Base-by-base conservation (phyloP, 2,797 vertebrate genomes). In the Tapirus indicus region DNA sequence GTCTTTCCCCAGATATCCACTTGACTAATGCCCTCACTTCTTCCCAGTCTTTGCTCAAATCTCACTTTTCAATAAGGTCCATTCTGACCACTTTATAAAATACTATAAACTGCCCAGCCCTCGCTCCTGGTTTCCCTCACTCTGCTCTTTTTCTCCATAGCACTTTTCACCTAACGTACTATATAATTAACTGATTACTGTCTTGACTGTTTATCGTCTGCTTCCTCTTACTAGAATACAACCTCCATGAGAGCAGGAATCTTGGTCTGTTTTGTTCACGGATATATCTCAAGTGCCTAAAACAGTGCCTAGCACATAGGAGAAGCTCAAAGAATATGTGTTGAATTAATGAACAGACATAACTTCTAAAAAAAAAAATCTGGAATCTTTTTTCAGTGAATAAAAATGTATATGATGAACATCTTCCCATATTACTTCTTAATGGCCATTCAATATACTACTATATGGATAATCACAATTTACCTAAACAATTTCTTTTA, bases 231-330 rank as follows among this genome's bases (percentile, higher is more conserved):
- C 54, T 89, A 86, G 52, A 72, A 74, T 23, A 44, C 20, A 78
- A 62, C 29, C 32, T 60, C n/a, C 56, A 74, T 20, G 32, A 93
- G 16, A 86, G 75, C 52, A 92, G 20, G 25, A 54, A 69, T 47
- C 4, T 66, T 96, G 21, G 88, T 68, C 88, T 95, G 74, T 79
- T 58, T 85, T 94, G 32, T 41, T 95, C 74, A 95, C 2, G 9
- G 11, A 52, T 69, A 23, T 75, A 71, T 66, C 54, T 32, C 32
- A 91, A 49, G 14, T 68, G 27, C 35, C 52, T 56, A 54, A 80
- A 41, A 52, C 41, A 35, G 75, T 27, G 1, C 54, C 66, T 82
- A 49, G 35, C 32, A 74, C 6, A 35, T 27, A 56, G 5, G 16
- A 89, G 62, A 69, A 92, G 49, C 17, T 95, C 56, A 58, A 52